Conservation (phyloP, 1,140 invertebrate species). For the Hesperophylax magnus region DNA sequence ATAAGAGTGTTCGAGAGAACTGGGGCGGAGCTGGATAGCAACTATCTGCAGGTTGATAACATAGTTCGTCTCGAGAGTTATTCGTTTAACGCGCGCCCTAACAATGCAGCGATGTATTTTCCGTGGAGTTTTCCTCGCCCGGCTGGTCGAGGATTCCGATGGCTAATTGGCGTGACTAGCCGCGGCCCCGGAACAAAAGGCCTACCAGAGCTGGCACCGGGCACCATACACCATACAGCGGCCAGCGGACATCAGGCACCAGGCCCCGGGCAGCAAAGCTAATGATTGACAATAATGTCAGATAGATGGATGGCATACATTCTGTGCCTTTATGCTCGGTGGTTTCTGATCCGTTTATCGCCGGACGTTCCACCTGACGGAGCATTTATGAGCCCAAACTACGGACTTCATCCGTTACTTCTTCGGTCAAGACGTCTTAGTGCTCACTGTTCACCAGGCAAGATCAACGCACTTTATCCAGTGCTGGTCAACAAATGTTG, state of each 20-base stretch:
- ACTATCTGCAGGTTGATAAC: no score
- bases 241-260: neutral
- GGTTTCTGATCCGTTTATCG: slow-evolving; percentile 17
- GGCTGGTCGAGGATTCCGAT: slow-evolving; percentile 16
- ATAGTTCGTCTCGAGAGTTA: no score
- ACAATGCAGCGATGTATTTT: neutral
- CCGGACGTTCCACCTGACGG: slow-evolving; percentile 2
- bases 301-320: neutral
- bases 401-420: slow-evolving; percentile 14
- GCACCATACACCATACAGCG: no score
- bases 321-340: slow-evolving; percentile 33
- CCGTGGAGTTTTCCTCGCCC: slow-evolving; percentile 26
- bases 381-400: neutral
- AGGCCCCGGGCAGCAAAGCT: slow-evolving; percentile 18
- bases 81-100: neutral
- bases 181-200: slow-evolving; percentile 51
- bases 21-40: no score
- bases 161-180: slow-evolving; percentile 54
- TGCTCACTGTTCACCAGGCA: neutral
- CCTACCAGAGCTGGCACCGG: slow-evolving; percentile 12
- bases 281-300: neutral
- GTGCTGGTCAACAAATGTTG: no score
- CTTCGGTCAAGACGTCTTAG: neutral
- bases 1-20: no score
- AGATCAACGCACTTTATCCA: slow-evolving; percentile 7